Conservation (phyloP, 1,140 invertebrate genomes). For the Leucophenga varia region DNA sequence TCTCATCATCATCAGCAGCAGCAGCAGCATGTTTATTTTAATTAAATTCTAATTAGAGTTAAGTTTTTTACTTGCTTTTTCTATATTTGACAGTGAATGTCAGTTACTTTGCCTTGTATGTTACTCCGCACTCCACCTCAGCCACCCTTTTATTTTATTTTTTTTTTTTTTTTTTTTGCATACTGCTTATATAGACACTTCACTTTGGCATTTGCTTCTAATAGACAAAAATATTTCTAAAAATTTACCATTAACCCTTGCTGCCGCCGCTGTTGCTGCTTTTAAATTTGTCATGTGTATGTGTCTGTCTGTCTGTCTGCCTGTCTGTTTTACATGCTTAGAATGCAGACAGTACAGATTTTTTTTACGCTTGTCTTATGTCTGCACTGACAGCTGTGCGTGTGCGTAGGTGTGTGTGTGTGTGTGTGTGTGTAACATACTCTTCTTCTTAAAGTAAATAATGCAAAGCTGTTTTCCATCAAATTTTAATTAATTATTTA, state of each 20-base stretch:
- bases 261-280: constrained; percentile 7
- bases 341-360: constrained; percentile 11
- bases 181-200: too few species aligned
- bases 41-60: constrained; percentile 55
- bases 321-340: constrained; percentile 7
- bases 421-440: constrained; percentile 19
- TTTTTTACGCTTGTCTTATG: constrained; percentile 7
- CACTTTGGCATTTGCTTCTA: constrained; percentile 51
- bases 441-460: constrained; percentile 50
- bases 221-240: constrained; percentile 49
- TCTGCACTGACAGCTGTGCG: constrained; percentile 17
- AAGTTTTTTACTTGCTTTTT: constrained; percentile 21
- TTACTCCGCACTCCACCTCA: too few species aligned
- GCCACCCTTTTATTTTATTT: too few species aligned
- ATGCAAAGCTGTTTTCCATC: constrained; percentile 56
- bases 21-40: constrained; percentile 36
- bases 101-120: too few species aligned
- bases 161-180: too few species aligned
- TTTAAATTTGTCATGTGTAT: too few species aligned
- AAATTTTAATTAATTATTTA: constrained; percentile 58
- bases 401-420: constrained; percentile 16
- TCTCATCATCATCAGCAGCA: too few species aligned
- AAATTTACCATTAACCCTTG: constrained; percentile 48
- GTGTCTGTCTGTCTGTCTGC: constrained; percentile 21
- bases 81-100: not conserved